These are phyloP conservation scores for Molossus alvarezi DNA, from an alignment of 2,797 vertebrate genomes.

Conservation along the genomic window DNA sequence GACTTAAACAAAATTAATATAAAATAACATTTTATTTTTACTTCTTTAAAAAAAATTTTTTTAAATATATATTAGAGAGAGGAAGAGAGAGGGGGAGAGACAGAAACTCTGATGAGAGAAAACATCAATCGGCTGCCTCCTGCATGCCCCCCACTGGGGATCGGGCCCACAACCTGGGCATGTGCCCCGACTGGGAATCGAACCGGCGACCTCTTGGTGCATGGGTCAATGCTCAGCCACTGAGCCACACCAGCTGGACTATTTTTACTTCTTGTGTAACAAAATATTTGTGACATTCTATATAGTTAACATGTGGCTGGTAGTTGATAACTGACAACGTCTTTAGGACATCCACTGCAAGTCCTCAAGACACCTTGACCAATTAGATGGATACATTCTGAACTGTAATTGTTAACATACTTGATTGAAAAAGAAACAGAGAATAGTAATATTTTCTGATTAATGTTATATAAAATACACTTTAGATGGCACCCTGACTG, in stretches of 20 bases:
- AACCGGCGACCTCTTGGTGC: too few relatives aligned
- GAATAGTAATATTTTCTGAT: constrained; percentile 59
- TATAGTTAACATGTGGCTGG: neutral
- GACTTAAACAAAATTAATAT: neutral
- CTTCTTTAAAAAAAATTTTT: neutral
- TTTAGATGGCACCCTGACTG: neutral
- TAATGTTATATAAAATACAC: neutral
- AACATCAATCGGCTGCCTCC: too few relatives aligned
- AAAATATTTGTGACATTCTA: neutral
- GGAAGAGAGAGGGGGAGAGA: too few relatives aligned
- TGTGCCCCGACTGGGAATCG: too few relatives aligned
- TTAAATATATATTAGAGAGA: too few relatives aligned
- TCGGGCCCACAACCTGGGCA: too few relatives aligned
- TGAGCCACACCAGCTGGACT: too few relatives aligned
- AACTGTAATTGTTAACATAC: constrained; percentile 52
- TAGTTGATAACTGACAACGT: neutral
- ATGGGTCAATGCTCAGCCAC: too few relatives aligned
- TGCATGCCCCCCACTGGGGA: too few relatives aligned
- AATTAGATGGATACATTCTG: neutral
- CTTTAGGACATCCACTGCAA: neutral
- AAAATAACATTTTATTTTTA: neutral
- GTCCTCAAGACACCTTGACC: neutral
- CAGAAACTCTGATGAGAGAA: too few relatives aligned
- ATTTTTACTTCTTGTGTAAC: neutral
- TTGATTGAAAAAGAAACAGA: constrained; percentile 10